Evolutionary conservation across 2,113 vertebrate species (phyloP).

Genomic region (Bujurquina vittata): DNA sequence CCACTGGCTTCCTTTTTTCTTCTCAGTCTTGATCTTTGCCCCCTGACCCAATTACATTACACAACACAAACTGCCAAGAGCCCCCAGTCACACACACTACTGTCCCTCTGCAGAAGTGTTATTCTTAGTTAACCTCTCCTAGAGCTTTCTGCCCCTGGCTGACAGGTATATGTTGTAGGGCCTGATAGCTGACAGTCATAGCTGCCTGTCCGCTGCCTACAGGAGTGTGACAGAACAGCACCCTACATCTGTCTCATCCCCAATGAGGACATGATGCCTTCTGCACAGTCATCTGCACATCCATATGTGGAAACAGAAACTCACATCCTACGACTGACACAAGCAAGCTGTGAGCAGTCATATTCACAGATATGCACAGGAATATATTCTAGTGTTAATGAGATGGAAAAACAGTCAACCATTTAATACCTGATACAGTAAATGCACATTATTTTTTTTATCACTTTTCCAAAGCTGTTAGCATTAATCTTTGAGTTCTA

Average conservation of each 20-base stretch:
- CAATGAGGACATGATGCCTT: slow-evolving; percentile 36
- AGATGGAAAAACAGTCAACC: background rate
- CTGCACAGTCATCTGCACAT: background rate
- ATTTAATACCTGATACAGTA: slow-evolving; percentile 24
- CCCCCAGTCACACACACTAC: background rate
- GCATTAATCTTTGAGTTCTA: slow-evolving; percentile 20
- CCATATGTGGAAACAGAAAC: background rate
- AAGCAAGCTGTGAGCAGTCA: background rate
- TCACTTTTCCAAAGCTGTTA: slow-evolving; percentile 8
- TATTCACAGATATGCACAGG: background rate
- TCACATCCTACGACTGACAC: background rate
- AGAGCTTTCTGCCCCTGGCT: slow-evolving; percentile 19
- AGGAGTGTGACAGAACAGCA: slow-evolving; percentile 39
- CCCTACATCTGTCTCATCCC: slow-evolving; percentile 41
- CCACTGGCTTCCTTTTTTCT: background rate
- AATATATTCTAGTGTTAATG: background rate
- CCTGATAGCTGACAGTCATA: slow-evolving; percentile 65
- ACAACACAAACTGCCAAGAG: background rate
- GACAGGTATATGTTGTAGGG: slow-evolving; percentile 51
- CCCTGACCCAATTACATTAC: slow-evolving; percentile 26
- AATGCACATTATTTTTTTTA: slow-evolving; percentile 26
- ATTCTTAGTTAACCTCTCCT: slow-evolving; percentile 47
- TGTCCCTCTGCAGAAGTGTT: slow-evolving; percentile 20
- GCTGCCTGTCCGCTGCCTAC: slow-evolving; percentile 45
- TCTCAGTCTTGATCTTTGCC: background rate